Percentiles rank a stretch among this genome's conserved stretches.
Conservation (phyloP, 37 sponge, comb jelly and placozoan species). For the Lycopodina hypogea region DNA sequence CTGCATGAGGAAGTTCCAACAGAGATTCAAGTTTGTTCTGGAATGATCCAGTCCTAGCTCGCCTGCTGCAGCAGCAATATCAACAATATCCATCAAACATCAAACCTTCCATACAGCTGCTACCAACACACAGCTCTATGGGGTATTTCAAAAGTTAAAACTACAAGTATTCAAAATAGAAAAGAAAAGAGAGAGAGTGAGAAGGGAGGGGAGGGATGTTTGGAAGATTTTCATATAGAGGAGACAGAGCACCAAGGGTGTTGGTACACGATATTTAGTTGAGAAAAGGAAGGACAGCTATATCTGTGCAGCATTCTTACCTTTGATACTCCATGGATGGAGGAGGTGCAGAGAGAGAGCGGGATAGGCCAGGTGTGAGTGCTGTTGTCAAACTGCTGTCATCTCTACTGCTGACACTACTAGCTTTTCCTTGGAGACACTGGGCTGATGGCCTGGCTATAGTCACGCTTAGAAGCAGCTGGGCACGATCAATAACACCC, state of each 20-base stretch:
- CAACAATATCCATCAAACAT: not conserved
- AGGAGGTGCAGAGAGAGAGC: conserved; percentile 45
- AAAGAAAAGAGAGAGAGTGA: too few species aligned
- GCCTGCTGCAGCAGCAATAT: conserved; percentile 19
- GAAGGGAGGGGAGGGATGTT: too few species aligned
- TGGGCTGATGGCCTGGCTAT: conserved; percentile 11
- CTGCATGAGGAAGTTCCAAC: conserved; percentile 30
- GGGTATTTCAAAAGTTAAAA: too few species aligned
- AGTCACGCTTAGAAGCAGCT: conserved; percentile 64
- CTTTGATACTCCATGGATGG: conserved; percentile 6
- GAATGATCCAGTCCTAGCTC: conserved; percentile 10
- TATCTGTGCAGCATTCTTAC: too few species aligned
- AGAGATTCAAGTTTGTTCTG: conserved; percentile 17
- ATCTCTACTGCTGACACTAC: conserved; percentile 1
- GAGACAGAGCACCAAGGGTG: too few species aligned
- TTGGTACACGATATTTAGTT: too few species aligned
- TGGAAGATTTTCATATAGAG: too few species aligned
- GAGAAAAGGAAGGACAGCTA: too few species aligned
- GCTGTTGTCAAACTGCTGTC: conserved; percentile 5
- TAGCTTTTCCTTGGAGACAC: not conserved
- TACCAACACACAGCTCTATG: too few species aligned
- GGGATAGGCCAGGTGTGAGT: not conserved
- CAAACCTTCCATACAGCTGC: not conserved
- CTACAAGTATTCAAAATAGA: too few species aligned
- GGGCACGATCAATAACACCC: conserved; percentile 56